A percentile compares a stretch with the other conserved stretches of the same genome.
phyloP scores from a whole-genome alignment of 2,797 vertebrate species.

The Toxotes lorentzi region DNA sequence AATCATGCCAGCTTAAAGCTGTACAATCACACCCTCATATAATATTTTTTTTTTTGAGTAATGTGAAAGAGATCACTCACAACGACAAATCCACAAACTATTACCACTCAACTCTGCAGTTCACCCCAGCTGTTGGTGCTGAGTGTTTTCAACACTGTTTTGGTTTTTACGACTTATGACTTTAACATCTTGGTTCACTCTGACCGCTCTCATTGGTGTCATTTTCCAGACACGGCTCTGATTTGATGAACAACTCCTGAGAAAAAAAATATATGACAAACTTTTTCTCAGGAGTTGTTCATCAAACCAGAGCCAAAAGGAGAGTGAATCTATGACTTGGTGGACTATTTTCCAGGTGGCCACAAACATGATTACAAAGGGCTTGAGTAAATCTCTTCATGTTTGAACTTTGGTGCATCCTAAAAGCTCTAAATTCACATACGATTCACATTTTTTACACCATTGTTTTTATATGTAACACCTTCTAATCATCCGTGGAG shows the following conservation, averaged over 20 bases:
- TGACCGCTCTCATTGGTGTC: background rate
- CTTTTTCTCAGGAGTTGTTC: background rate
- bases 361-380: background rate
- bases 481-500: background rate
- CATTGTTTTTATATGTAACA: background rate
- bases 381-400: background rate
- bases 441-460: slow-evolving; percentile 4
- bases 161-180: background rate
- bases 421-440: background rate
- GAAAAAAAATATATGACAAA: background rate
- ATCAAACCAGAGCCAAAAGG: background rate
- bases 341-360: background rate
- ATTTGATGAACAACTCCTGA: background rate
- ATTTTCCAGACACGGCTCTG: background rate
- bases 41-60: background rate
- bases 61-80: background rate
- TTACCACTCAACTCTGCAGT: background rate
- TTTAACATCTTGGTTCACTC: background rate
- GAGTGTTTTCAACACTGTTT: background rate
- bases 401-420: background rate
- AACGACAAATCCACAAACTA: background rate
- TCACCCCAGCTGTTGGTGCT: background rate
- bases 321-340: background rate
- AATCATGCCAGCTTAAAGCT: slow-evolving; percentile 12
- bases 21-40: background rate